phyloP scores from a whole-genome alignment of 2,888 invertebrate species.

The Ptychoptera albimana region DNA sequence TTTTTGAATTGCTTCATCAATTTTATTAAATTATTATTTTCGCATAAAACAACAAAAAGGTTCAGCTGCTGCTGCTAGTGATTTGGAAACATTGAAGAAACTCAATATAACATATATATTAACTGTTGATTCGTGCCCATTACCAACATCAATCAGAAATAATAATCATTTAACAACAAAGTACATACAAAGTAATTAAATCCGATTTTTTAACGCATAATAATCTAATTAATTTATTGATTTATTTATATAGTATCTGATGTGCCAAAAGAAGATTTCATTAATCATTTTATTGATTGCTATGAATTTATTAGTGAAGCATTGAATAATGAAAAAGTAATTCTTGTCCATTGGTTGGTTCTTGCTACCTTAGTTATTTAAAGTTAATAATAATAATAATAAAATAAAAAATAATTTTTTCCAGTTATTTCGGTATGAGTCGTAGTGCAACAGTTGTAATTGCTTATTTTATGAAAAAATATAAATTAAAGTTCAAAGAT shows the following conservation, averaged over 20 bases:
- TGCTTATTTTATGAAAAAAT: conserved; percentile 76
- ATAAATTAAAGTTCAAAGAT: conserved; percentile 51
- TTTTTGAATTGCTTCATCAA: conserved; percentile 1
- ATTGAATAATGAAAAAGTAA: conserved; percentile 41
- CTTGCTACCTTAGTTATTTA: neutral
- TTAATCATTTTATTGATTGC: conserved; percentile 62
- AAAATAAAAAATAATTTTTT: no score
- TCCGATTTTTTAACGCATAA: conserved; percentile 1
- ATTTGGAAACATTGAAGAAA: conserved; percentile 46
- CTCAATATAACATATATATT: conserved; percentile 59
- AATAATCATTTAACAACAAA: conserved; percentile 49
- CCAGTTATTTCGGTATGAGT: conserved; percentile 77
- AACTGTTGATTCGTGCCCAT: conserved; percentile 69
- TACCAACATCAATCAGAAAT: conserved; percentile 57
- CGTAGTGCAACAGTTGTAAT: conserved; percentile 77
- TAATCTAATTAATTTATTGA: conserved; percentile 6
- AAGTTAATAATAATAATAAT: neutral
- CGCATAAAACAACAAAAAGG: conserved; percentile 37
- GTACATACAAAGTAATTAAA: conserved; percentile 51
- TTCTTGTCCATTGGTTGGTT: conserved; percentile 73
- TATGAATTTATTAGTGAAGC: conserved; percentile 60
- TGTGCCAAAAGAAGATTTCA: conserved; percentile 68
- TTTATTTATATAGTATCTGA: conserved; percentile 48
- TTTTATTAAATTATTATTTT: no score
- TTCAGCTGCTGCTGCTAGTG: conserved; percentile 64